Conservation (phyloP, 2,888 invertebrate genomes). For the Drosophila maculinotata region DNA sequence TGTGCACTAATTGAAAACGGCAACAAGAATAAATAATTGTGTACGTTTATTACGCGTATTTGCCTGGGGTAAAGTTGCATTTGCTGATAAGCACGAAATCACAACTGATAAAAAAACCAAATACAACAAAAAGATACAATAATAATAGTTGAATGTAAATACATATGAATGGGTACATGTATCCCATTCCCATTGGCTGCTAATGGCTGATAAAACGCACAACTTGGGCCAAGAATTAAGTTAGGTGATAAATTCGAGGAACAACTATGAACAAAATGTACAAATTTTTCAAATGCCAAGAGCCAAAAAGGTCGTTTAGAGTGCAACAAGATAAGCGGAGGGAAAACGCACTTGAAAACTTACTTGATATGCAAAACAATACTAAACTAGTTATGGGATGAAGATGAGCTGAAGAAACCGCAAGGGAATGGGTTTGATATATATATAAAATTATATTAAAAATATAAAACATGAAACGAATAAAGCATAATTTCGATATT, state of each 20-base stretch:
- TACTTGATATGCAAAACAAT: too few relatives aligned
- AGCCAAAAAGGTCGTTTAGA: constrained; percentile 1
- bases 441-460: too few relatives aligned
- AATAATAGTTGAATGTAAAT: constrained; percentile 26
- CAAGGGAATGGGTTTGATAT: too few relatives aligned
- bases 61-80: constrained; percentile 63
- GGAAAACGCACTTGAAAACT: not conserved
- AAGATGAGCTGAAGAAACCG: not conserved
- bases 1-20: constrained; percentile 69
- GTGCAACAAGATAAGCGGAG: not conserved
- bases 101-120: constrained; percentile 66
- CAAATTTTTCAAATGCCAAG: not conserved
- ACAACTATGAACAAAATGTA: constrained; percentile 10
- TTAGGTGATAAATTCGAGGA: constrained; percentile 32
- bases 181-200: not conserved
- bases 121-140: constrained; percentile 14
- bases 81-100: constrained; percentile 69
- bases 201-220: constrained; percentile 49
- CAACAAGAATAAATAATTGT: constrained; percentile 51
- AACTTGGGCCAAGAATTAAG: constrained; percentile 27
- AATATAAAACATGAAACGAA: not conserved
- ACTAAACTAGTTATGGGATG: too few relatives aligned
- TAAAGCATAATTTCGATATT: not conserved
- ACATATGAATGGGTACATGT: constrained; percentile 13
- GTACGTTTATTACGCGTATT: constrained; percentile 45